Percentiles rank a stretch among this genome's conserved stretches.
Evolutionary conservation across 2,888 invertebrate genomes (phyloP).

Genomic region (Lasioglossum zephyrum): DNA sequence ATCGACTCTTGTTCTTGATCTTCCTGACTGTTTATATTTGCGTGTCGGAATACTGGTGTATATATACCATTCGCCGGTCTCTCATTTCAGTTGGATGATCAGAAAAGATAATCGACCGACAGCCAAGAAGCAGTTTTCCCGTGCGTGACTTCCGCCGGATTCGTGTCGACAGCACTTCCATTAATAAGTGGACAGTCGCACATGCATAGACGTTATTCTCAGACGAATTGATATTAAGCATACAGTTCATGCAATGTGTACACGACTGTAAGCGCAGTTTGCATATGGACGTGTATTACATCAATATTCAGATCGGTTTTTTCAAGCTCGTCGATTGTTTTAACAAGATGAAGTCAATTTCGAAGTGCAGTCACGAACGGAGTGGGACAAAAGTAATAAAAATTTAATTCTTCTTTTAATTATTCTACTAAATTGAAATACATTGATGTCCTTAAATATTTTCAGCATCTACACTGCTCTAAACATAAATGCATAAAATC

Average conservation of each 20-base stretch:
- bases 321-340: background rate
- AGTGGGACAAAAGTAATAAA: too few species aligned
- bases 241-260: background rate
- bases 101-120: constrained; percentile 34
- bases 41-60: constrained; percentile 22
- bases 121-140: constrained; percentile 44
- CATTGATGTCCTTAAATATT: too few species aligned
- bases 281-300: background rate
- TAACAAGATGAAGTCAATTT: too few species aligned
- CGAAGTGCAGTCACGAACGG: too few species aligned
- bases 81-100: constrained; percentile 20
- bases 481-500: too few species aligned
- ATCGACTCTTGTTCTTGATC: background rate
- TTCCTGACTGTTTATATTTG: background rate
- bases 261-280: background rate
- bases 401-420: too few species aligned
- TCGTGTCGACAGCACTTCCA: constrained; percentile 50
- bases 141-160: constrained; percentile 59
- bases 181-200: constrained; percentile 34
- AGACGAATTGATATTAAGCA: constrained; percentile 9
- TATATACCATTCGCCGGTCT: constrained; percentile 7
- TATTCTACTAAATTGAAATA: too few species aligned
- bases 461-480: too few species aligned
- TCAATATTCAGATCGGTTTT: background rate
- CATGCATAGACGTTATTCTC: constrained; percentile 9